Evolutionary conservation across 2,888 invertebrate genomes (phyloP).

Genomic region (Elgonia sp.): DNA sequence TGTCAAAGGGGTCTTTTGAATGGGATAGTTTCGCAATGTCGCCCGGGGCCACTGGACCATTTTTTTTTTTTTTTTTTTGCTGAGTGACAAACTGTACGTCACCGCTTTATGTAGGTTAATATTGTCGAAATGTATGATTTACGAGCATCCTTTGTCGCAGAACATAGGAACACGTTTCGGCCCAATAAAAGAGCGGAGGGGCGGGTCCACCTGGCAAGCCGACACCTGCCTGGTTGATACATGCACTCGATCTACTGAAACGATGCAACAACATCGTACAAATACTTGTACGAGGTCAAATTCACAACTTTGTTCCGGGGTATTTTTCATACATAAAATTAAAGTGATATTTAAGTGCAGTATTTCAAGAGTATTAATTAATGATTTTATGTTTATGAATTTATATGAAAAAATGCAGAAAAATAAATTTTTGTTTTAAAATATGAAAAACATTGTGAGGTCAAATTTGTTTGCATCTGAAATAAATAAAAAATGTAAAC

Average conservation of each 20-base stretch:
- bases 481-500: no score
- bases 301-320: conserved; percentile 14
- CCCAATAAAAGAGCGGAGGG: conserved; percentile 59
- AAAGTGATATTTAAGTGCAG: neutral
- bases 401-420: no score
- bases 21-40: conserved; percentile 5
- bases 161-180: conserved; percentile 45
- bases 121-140: conserved; percentile 74
- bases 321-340: neutral
- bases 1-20: conserved; percentile 59
- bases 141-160: conserved; percentile 68
- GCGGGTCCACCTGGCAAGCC: conserved; percentile 68
- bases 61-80: no score
- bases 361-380: no score
- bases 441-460: no score
- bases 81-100: conserved; percentile 45
- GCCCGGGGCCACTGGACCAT: conserved; percentile 3
- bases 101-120: conserved; percentile 71
- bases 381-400: no score
- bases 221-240: conserved; percentile 73
- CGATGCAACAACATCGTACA: conserved; percentile 40
- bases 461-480: no score
- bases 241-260: conserved; percentile 52
- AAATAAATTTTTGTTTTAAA: no score
- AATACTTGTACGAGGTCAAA: conserved; percentile 38